Evolutionary conservation across 2,113 vertebrate species (phyloP).

Genomic region (Suncus etruscus): DNA sequence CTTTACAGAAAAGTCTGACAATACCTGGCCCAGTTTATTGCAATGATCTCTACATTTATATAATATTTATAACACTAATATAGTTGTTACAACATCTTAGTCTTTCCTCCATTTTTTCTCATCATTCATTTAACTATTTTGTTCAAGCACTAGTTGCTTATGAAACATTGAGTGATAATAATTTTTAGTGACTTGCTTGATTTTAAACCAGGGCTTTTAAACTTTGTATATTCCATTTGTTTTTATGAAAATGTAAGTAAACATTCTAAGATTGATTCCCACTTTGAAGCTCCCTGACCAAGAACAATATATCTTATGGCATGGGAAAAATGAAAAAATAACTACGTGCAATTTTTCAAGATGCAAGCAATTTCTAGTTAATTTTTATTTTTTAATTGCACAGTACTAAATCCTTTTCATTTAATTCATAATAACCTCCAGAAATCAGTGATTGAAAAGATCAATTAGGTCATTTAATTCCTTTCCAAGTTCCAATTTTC

Average conservation of each 20-base stretch:
- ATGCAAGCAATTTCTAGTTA: constrained; percentile 14
- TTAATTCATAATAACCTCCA: constrained; percentile 71
- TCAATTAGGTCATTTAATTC: constrained; percentile 82
- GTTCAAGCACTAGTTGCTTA: neutral
- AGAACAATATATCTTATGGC: neutral
- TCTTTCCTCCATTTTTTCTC: neutral
- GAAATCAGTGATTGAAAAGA: constrained; percentile 76
- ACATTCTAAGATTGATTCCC: neutral
- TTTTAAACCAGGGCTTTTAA: neutral
- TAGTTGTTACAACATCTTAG: neutral
- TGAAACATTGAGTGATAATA: neutral
- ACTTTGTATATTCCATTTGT: neutral
- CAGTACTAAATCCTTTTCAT: constrained; percentile 51
- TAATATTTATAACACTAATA: constrained; percentile 20
- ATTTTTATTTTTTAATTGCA: constrained; percentile 69
- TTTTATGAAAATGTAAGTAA: neutral
- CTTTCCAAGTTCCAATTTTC: constrained; percentile 77
- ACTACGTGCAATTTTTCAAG: neutral
- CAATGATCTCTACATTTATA: neutral
- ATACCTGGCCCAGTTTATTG: neutral
- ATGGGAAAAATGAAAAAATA: constrained; percentile 8
- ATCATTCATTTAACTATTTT: neutral
- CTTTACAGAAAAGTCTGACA: neutral
- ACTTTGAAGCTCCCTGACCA: neutral
- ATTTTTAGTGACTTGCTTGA: constrained; percentile 4